A percentile compares a stretch with the other conserved stretches of the same genome.
phyloP scores from a whole-genome alignment of 1,140 invertebrate genomes.

The Anastatus disparis region DNA sequence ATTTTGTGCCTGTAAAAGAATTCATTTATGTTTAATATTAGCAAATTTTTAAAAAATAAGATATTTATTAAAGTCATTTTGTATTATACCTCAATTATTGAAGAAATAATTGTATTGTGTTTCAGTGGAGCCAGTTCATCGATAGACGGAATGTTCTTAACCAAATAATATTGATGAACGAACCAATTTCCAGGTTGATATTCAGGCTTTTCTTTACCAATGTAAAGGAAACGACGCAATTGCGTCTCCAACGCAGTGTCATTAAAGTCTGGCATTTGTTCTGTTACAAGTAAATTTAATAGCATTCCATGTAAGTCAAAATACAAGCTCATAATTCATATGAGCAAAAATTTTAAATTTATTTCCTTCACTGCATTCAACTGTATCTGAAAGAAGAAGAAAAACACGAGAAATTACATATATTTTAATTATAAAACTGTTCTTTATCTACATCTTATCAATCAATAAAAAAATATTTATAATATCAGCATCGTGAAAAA shows the following conservation, averaged over 20 bases:
- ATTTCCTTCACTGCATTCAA: not conserved
- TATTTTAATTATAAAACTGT: not conserved
- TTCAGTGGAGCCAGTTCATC: slow-evolving; percentile 55
- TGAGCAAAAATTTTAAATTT: not conserved
- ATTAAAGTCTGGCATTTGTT: slow-evolving; percentile 41
- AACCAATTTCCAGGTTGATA: slow-evolving; percentile 71
- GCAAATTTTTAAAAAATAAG: not conserved
- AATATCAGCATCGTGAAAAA: too few species aligned
- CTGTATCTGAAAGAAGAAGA: not conserved
- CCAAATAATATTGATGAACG: slow-evolving; percentile 66
- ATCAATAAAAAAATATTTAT: too few species aligned
- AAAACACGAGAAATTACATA: too few species aligned
- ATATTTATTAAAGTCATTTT: not conserved
- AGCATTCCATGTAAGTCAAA: slow-evolving; percentile 12
- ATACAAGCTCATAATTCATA: not conserved
- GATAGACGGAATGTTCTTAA: slow-evolving; percentile 62
- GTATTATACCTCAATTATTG: slow-evolving; percentile 26
- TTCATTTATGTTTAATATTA: not conserved
- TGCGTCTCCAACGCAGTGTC: slow-evolving; percentile 48
- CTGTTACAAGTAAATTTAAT: slow-evolving; percentile 5
- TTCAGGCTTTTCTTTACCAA: slow-evolving; percentile 68
- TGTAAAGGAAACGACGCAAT: slow-evolving; percentile 66
- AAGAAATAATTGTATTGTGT: slow-evolving; percentile 21
- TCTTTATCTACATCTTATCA: not conserved
- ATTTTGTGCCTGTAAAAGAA: slow-evolving; percentile 62